These are phyloP conservation scores for Troglohyphantes excavatus DNA, from an alignment of 2,888 invertebrate species.

Conservation along the genomic window DNA sequence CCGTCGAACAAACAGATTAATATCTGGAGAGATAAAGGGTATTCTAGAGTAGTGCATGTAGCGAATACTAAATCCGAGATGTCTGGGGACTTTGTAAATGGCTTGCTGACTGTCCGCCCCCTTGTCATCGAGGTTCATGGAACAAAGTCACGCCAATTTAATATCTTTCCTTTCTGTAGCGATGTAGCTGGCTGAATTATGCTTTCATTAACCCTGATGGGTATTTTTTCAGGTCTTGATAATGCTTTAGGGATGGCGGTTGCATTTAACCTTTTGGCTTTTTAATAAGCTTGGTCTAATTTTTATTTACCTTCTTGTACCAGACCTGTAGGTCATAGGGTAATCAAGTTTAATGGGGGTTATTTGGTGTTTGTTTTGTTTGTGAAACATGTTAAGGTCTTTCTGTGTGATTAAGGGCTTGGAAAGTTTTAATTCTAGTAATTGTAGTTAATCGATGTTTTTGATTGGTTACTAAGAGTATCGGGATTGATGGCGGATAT, in stretches of 20 bases:
- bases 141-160: not conserved
- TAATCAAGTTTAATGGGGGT: not conserved
- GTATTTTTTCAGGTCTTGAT: not conserved
- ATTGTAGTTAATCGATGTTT: too few relatives aligned
- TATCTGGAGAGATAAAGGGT: not conserved
- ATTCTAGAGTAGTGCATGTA: not conserved
- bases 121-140: not conserved
- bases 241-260: not conserved
- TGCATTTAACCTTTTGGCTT: not conserved
- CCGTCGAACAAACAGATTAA: slow-evolving; percentile 13
- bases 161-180: not conserved
- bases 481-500: too few relatives aligned
- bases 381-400: too few relatives aligned
- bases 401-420: too few relatives aligned
- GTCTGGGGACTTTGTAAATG: not conserved
- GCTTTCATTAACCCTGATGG: not conserved
- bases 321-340: too few relatives aligned
- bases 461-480: too few relatives aligned
- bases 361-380: not conserved
- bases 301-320: not conserved
- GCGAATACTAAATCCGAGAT: not conserved
- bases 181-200: not conserved
- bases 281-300: not conserved
- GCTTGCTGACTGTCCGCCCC: not conserved
- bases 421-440: too few relatives aligned